These are phyloP conservation scores for Edolisoma coerulescens DNA, from an alignment of 2,113 vertebrate species.

Conservation along the genomic window DNA sequence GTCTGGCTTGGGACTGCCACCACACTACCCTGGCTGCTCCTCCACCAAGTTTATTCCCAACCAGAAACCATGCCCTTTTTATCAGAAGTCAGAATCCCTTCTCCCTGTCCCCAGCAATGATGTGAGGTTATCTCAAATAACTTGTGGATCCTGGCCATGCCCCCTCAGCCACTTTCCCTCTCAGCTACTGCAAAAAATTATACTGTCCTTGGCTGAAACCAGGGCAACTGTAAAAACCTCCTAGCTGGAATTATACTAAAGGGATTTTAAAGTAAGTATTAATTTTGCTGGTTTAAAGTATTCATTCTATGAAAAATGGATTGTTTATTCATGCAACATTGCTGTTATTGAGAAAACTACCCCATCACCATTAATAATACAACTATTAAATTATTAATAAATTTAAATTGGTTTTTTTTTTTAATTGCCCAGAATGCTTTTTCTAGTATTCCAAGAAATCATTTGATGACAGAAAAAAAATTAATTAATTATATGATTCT, in stretches of 20 bases:
- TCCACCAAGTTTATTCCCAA: background rate
- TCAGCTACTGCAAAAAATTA: background rate
- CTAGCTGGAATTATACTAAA: background rate
- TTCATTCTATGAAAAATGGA: background rate
- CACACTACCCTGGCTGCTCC: accelerated
- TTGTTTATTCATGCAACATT: background rate
- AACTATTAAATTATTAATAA: background rate
- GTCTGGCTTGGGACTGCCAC: background rate
- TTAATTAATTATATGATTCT: background rate
- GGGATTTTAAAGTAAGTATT: background rate
- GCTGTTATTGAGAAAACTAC: background rate
- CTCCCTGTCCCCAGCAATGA: background rate
- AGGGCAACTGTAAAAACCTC: background rate
- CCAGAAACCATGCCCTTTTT: accelerated
- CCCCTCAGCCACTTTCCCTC: background rate
- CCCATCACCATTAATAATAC: accelerated
- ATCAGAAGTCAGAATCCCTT: background rate
- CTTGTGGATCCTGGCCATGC: background rate
- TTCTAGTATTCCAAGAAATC: background rate
- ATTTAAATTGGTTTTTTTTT: background rate
- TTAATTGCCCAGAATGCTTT: background rate
- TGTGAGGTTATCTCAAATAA: background rate
- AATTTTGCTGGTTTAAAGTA: background rate
- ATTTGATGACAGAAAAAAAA: background rate
- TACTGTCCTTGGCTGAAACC: background rate